Evolutionary conservation across 2,888 invertebrate genomes (phyloP).

Genomic region (Siphonodentalium dalli): DNA sequence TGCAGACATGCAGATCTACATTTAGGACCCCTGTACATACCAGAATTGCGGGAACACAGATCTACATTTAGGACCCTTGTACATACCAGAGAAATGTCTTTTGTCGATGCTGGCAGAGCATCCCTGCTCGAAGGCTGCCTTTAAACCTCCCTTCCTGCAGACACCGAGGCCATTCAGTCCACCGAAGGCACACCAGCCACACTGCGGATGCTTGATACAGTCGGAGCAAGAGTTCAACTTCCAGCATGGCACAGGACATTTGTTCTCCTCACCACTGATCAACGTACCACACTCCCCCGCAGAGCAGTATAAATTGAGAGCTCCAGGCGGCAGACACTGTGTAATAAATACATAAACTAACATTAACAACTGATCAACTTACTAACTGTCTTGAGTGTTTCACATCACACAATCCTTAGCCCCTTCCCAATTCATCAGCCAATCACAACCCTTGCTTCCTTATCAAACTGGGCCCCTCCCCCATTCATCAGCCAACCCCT

Average conservation of each 20-base stretch:
- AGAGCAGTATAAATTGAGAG: slow-evolving; percentile 85
- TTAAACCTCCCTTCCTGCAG: slow-evolving; percentile 84
- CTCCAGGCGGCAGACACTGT: slow-evolving; percentile 84
- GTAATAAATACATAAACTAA: no score
- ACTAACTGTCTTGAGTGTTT: no score
- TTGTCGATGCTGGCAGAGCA: slow-evolving; percentile 37
- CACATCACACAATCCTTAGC: no score
- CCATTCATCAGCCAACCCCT: no score
- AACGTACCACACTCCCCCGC: slow-evolving; percentile 86
- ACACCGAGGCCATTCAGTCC: slow-evolving; percentile 74
- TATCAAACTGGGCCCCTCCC: no score
- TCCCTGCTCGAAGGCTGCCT: slow-evolving; percentile 64
- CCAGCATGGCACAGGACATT: slow-evolving; percentile 86
- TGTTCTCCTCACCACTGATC: slow-evolving; percentile 67
- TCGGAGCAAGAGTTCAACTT: slow-evolving; percentile 84
- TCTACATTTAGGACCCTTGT: no score
- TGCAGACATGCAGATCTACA: no score
- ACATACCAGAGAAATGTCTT: slow-evolving; percentile 35
- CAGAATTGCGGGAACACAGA: no score
- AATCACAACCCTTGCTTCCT: no score
- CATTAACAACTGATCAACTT: no score
- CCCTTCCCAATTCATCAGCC: no score
- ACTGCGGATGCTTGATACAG: slow-evolving; percentile 86
- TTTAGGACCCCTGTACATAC: no score
- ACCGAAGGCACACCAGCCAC: slow-evolving; percentile 87